Base-by-base conservation (phyloP, 2,888 invertebrate genomes). In the Artemia sinica region DNA sequence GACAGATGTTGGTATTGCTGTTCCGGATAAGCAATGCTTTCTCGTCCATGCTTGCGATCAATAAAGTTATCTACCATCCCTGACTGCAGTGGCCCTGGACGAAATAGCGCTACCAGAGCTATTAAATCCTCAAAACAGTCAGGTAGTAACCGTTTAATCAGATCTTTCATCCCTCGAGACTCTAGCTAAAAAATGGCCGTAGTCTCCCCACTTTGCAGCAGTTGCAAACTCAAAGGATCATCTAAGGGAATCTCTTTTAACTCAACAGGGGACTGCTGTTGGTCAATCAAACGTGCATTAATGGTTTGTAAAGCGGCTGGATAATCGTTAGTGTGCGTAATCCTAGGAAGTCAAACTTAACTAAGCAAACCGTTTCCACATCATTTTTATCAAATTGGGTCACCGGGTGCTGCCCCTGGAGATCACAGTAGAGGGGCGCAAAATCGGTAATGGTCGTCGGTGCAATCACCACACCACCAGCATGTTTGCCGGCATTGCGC, bases 331-430 rank as follows among this genome's bases (percentile, higher is more conserved):
- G n/a, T n/a, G n/a, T n/a, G n/a, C n/a, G n/a, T n/a, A n/a, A n/a
- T n/a, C n/a, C n/a, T n/a, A 71, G 63, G 65, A 71, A 71, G 71
- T 71, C 71, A 48, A 71, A 71, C 65, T 71, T 71, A 14, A 71
- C 67, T 58, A 71, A 41, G 12, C 71, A 70, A 13, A 63, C 71
- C 11, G 14, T 58, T 71, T 71, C 71, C 12, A 71, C 65, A n/a
- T n/a, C n/a, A n/a, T n/a, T n/a, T n/a, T n/a, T n/a, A n/a, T n/a
- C n/a, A n/a, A n/a, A n/a, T n/a, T n/a, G n/a, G n/a, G n/a, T n/a
- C n/a, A n/a, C n/a, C n/a, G n/a, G n/a, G n/a, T n/a, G n/a, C n/a
- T n/a, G n/a, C n/a, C n/a, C n/a, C n/a, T n/a, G n/a, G n/a, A n/a
- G n/a, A n/a, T n/a, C n/a, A n/a, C n/a, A n/a, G 67, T 71, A 70